phyloP scores from a whole-genome alignment of 2,888 invertebrate genomes.

The Steinernema carpocapsae region DNA sequence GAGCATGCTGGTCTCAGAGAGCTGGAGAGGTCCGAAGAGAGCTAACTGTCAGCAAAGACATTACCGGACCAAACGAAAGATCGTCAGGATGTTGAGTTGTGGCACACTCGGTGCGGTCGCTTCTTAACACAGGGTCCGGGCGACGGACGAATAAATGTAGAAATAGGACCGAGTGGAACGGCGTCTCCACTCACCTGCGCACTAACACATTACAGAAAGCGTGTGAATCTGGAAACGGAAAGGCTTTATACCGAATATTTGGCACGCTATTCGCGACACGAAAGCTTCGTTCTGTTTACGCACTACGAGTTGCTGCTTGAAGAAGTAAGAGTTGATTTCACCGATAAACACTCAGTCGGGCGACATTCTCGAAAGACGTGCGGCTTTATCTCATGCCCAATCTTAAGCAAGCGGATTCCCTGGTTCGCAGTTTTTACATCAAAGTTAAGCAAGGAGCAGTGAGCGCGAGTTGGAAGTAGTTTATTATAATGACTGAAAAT shows the following conservation, averaged over 20 bases:
- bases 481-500: too few relatives aligned
- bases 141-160: too few relatives aligned
- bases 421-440: neutral
- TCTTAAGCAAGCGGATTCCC: neutral
- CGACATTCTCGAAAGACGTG: conserved; percentile 28
- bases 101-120: too few relatives aligned
- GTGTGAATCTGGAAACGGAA: neutral
- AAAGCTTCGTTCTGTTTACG: too few relatives aligned
- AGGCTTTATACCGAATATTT: neutral
- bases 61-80: neutral
- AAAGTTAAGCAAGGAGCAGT: conserved; percentile 1
- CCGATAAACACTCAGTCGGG: conserved; percentile 29
- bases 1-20: conserved; percentile 52
- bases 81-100: too few relatives aligned
- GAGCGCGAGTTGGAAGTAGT: too few relatives aligned
- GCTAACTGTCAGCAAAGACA: neutral
- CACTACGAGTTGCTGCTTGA: too few relatives aligned
- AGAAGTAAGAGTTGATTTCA: conserved; percentile 13
- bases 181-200: conserved; percentile 17
- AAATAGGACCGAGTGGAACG: conserved; percentile 7
- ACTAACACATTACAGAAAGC: conserved; percentile 19
- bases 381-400: conserved; percentile 22
- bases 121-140: too few relatives aligned
- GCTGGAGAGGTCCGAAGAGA: too few relatives aligned
- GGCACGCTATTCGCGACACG: neutral